Conservation (phyloP, 2,888 invertebrate species). For the Tipula unca region DNA sequence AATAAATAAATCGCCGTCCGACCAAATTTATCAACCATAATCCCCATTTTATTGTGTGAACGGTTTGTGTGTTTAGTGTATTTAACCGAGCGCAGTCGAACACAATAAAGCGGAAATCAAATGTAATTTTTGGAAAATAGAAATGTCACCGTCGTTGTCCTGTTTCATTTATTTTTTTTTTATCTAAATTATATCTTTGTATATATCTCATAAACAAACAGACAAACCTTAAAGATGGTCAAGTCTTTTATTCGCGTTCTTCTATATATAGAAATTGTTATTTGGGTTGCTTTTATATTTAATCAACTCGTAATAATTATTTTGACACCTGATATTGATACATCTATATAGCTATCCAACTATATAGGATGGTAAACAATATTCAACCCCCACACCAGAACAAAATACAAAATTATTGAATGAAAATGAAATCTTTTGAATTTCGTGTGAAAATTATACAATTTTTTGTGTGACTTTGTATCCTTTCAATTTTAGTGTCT, state of each 20-base stretch:
- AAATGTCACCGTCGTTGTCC: not conserved
- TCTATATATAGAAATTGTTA: not conserved
- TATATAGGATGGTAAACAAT: not conserved
- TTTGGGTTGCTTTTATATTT: not conserved
- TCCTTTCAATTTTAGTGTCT: not conserved
- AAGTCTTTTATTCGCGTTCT: not conserved
- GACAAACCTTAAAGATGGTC: not conserved
- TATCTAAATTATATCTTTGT: not conserved
- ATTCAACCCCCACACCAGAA: not conserved
- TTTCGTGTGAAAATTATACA: not conserved
- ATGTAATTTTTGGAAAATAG: not conserved
- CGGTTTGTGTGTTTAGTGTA: not conserved
- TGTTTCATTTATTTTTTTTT: not conserved
- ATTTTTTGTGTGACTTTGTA: not conserved
- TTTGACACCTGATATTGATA: slow-evolving; percentile 14
- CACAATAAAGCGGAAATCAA: not conserved
- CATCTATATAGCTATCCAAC: not conserved
- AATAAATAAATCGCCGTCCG: not conserved
- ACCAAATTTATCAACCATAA: slow-evolving; percentile 8
- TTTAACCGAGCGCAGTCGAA: not conserved
- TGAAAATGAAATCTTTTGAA: not conserved
- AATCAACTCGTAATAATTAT: not conserved
- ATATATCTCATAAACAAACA: not conserved
- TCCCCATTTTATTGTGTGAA: not conserved
- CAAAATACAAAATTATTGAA: not conserved